phyloP scores from a whole-genome alignment of 1,140 invertebrate species.

The Drosophila eugracilis region DNA sequence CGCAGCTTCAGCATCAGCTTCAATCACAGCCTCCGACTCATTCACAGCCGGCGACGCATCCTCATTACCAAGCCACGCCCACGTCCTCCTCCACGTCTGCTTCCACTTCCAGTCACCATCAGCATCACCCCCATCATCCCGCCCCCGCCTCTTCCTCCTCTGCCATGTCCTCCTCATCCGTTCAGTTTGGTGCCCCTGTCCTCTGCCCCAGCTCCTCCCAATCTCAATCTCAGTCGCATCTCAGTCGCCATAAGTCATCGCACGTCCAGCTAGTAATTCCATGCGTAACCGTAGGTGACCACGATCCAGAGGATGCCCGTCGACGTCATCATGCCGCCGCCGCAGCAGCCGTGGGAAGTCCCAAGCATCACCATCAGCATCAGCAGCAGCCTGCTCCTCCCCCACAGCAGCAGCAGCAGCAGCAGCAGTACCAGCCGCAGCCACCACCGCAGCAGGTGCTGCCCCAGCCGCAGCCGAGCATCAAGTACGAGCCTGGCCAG shows the following conservation, averaged over 20 bases:
- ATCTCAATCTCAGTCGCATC: constrained; percentile 53
- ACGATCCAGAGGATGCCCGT: constrained; percentile 89
- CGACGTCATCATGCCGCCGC: constrained; percentile 85
- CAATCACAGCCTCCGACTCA: constrained; percentile 33
- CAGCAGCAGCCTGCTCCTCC: constrained; percentile 61
- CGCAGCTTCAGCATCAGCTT: constrained; percentile 64
- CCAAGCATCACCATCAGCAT: constrained; percentile 79
- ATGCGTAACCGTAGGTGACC: constrained; percentile 93
- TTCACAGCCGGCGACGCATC: constrained; percentile 67
- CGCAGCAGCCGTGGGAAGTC: constrained; percentile 81
- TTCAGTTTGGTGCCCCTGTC: constrained; percentile 54
- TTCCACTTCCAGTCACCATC: constrained; percentile 84
- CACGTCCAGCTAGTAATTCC: constrained; percentile 91
- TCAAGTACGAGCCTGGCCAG: constrained; percentile 86
- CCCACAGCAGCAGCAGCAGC: constrained; percentile 71
- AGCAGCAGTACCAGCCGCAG: constrained; percentile 84
- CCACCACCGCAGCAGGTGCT: constrained; percentile 77
- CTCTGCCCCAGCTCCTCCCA: constrained; percentile 42
- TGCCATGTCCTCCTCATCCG: constrained; percentile 30
- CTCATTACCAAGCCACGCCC: constrained; percentile 73
- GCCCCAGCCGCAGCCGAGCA: constrained; percentile 62
- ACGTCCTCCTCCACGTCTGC: constrained; percentile 79
- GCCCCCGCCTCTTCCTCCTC: constrained; percentile 15
- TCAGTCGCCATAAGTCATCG: constrained; percentile 78
- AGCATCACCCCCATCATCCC: constrained; percentile 66